phyloP scores from a whole-genome alignment of 2,113 vertebrate species.

The Chlamydotis undulata region DNA sequence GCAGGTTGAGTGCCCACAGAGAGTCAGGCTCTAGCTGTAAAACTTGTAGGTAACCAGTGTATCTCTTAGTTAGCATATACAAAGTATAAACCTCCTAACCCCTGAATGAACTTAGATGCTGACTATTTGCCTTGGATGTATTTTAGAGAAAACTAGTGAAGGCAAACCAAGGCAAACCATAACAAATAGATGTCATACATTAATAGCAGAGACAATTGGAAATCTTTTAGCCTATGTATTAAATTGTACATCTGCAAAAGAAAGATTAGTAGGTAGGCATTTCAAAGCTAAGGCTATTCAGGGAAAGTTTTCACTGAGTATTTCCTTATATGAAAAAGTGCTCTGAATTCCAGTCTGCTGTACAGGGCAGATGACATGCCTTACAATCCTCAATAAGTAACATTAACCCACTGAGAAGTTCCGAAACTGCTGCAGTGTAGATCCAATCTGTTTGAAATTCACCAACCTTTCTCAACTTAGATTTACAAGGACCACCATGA shows the following conservation, averaged over 20 bases:
- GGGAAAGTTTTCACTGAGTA: neutral
- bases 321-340: neutral
- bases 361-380: neutral
- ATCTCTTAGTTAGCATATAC: neutral
- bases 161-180: neutral
- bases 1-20: conserved; percentile 2
- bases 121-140: neutral
- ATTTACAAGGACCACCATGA: neutral
- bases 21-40: neutral
- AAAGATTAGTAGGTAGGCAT: neutral
- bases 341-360: neutral
- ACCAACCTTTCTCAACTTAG: neutral
- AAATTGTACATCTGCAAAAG: neutral
- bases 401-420: neutral
- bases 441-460: neutral
- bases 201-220: neutral
- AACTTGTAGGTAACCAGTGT: neutral
- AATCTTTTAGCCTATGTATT: neutral
- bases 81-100: neutral
- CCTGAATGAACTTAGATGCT: conserved; percentile 9
- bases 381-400: neutral
- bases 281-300: neutral
- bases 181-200: neutral
- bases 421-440: neutral
- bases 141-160: conserved; percentile 33